A percentile compares a stretch with the other conserved stretches of the same genome.
Conservation (phyloP, 1,140 invertebrate genomes). For the Drosophila saltans region DNA sequence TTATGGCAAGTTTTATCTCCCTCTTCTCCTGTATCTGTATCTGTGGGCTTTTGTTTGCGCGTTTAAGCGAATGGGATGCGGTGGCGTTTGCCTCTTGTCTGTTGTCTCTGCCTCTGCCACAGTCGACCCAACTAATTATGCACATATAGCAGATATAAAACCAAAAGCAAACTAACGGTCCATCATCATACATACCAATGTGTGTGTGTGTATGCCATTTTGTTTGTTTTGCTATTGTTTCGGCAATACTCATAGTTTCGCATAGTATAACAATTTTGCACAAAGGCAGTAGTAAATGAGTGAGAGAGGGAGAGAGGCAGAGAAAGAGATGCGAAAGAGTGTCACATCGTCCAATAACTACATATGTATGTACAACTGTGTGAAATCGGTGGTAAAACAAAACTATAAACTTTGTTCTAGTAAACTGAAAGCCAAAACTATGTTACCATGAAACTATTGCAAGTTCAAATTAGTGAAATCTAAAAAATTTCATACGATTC, state of each 20-base stretch:
- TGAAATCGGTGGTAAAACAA: background rate
- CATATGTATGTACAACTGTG: background rate
- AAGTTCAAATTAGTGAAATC: no score
- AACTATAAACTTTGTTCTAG: no score
- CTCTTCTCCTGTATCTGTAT: slow-evolving; percentile 41
- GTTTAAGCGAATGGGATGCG: slow-evolving; percentile 31
- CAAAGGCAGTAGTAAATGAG: background rate
- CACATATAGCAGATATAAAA: slow-evolving; percentile 40
- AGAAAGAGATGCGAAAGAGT: background rate
- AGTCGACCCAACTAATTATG: slow-evolving; percentile 63
- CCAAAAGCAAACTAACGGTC: slow-evolving; percentile 30
- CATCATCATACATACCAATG: slow-evolving; percentile 8
- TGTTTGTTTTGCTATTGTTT: slow-evolving; percentile 48
- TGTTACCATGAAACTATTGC: no score
- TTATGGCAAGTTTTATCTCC: slow-evolving; percentile 48
- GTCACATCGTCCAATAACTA: background rate
- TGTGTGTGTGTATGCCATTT: background rate
- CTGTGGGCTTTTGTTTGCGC: slow-evolving; percentile 18
- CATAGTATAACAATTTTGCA: slow-evolving; percentile 14
- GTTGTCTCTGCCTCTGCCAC: background rate
- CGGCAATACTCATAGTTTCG: slow-evolving; percentile 8
- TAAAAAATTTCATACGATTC: no score
- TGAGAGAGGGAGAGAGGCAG: background rate
- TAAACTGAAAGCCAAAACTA: no score
- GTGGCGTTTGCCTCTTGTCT: slow-evolving; percentile 15